Base-by-base conservation (phyloP, 2,888 invertebrate genomes). In the Eupithecia exiguata region DNA sequence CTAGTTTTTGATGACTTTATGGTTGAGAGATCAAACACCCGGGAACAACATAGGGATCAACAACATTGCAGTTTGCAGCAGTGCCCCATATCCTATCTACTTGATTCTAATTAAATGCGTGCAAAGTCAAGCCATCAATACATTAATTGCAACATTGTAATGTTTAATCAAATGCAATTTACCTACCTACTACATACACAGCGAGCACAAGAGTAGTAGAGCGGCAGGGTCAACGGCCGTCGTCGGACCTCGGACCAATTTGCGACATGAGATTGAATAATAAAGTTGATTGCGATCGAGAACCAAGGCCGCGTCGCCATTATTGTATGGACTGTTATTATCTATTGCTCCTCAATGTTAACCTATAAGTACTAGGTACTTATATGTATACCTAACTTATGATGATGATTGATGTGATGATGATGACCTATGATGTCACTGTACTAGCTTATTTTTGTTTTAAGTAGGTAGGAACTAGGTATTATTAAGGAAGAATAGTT, bases 241-340 rank as follows among this genome's bases (percentile, higher is more conserved):
- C 84, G 84, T 77, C 84, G 84, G 91, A 91, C 94, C 94, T 94
- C 94, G 94, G 89, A 92, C 94, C 92, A 94, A 94, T 94, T 94
- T 91, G 93, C 93, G 92, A 94, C 91, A 93, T 91, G 93, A 93
- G 94, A 94, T 94, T 94, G 94, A 94, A 94, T 94, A 94, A 93
- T 93, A 43, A 93, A 92, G 91, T 91, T 93, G 93, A 93, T 93
- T 92, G 93, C 92, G 88, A 90, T 87, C 89, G 72, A 36, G 85
- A 87, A 82, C 86, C 93, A 93, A 93, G 93, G 94, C 93, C 93
- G 89, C 87, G 46, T 87, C 80, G 91, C 91, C 92, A 92, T 92
- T 90, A 86, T 89, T 86, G 87, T 86, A 86, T 83, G 87, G 66
- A 30, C 65, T 53, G 63, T 72, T 40, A 65, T 40, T 35, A 16